Evolutionary conservation across 92 coral and sea anemone genomes (phyloP), one percentile per base, ranked within the genome.

Genomic region (Micromussa lordhowensis): DNA sequence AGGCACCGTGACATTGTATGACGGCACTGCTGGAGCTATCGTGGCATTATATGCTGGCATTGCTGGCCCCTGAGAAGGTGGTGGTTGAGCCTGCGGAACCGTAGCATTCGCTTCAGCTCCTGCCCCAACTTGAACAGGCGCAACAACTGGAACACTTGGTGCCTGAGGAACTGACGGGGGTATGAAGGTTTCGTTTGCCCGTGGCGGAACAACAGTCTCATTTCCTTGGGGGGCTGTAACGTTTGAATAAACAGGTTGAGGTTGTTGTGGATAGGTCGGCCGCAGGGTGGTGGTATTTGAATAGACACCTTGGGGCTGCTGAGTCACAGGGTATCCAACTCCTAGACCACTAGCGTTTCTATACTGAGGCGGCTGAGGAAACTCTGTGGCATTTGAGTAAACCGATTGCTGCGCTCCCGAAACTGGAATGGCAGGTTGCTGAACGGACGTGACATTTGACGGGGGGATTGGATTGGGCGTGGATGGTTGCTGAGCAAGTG

Each of bases 341-440:
- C 8, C 68, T 48, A 77, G n/a, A 0, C 34, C 83, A 68, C 83
- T 86, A 12, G 21, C 77, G 18, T 86, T 86, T 4, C 77, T 83
- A 49, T 77, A 61, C 61, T 51, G 71, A 21, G 88, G 76, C 51
- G 70, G 88, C 48, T 75, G 88, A 59, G 88, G 82, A 16, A 76
- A n/a, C 19, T 44, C 80, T 22, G 89, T 61, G 34, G 21, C 77
- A 49, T 86, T 86, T 0, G 63, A 86, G 24, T 30, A 77, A 77
- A 86, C 83, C 9, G 68, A 38, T 66, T 78, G 89, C 34, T 77
- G 77, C 21, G 72, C 14, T 35, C 13, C 38, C 2, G 88, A 66
- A 28, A 76, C 63, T 44, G 83, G 75, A 61, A 26, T 59, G 29
- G 44, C 83, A 61, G 89, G 89, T 30, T 86, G 83, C 28, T 61